A percentile compares a stretch with the other conserved stretches of the same genome.
phyloP scores from a whole-genome alignment of 2,797 vertebrate genomes.

The Betta splendens region DNA sequence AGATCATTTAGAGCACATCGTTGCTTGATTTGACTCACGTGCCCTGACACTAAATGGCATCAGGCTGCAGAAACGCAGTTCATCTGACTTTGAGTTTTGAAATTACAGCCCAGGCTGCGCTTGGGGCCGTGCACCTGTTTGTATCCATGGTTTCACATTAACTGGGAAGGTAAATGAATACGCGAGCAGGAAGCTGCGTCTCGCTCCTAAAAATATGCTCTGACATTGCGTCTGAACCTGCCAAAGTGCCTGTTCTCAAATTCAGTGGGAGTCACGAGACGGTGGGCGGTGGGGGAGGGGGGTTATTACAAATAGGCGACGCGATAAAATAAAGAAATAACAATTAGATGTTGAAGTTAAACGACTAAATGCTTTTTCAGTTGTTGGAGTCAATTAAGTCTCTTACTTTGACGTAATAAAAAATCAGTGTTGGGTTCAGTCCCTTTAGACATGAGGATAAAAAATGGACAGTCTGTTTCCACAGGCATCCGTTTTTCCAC shows the following conservation, averaged over 20 bases:
- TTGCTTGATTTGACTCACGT: no score
- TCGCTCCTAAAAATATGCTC: constrained; percentile 46
- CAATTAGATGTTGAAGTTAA: neutral
- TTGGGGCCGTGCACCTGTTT: constrained; percentile 5
- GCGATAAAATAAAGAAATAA: neutral
- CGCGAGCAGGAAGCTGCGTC: constrained; percentile 42
- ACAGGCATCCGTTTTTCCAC: no score
- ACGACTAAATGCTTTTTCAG: neutral
- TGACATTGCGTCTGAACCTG: constrained; percentile 39
- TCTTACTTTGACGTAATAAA: no score
- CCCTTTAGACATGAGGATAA: no score
- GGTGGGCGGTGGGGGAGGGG: neutral
- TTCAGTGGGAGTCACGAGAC: constrained; percentile 20
- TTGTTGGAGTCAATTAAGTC: no score
- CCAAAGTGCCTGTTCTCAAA: constrained; percentile 37
- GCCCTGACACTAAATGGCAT: neutral
- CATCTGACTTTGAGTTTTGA: constrained; percentile 40
- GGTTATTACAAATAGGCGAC: neutral
- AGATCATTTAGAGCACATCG: no score
- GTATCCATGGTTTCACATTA: constrained; percentile 33
- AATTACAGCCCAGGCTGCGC: constrained; percentile 19
- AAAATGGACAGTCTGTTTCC: no score
- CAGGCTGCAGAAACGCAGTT: neutral
- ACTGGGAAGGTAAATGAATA: constrained; percentile 57
- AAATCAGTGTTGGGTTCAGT: no score